Evolutionary conservation across 2,888 invertebrate genomes (phyloP).

Genomic region (Harpagoxenus sublaevis): DNA sequence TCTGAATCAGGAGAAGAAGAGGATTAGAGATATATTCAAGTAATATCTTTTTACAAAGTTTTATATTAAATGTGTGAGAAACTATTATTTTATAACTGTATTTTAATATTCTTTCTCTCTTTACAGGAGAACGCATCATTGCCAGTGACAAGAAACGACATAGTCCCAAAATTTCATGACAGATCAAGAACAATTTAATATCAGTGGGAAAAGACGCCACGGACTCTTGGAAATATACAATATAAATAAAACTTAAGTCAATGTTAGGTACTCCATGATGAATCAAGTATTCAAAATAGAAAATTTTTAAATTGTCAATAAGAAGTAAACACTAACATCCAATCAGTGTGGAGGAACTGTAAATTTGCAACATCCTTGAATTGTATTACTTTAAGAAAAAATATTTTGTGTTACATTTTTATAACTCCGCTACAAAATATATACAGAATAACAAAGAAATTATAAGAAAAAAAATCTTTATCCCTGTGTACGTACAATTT

Average conservation of each 20-base stretch:
- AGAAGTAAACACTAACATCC: slow-evolving; percentile 70
- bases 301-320: slow-evolving; percentile 74
- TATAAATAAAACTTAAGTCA: slow-evolving; percentile 65
- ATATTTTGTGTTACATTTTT: slow-evolving; percentile 86
- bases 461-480: slow-evolving; percentile 75
- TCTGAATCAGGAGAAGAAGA: slow-evolving; percentile 89
- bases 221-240: slow-evolving; percentile 58
- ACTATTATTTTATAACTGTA: background rate
- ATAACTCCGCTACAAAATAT: slow-evolving; percentile 84
- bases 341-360: slow-evolving; percentile 80
- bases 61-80: slow-evolving; percentile 25
- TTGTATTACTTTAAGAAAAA: slow-evolving; percentile 84
- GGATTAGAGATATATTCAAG: slow-evolving; percentile 82
- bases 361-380: slow-evolving; percentile 84
- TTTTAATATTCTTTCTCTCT: background rate
- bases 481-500: slow-evolving; percentile 84
- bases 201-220: slow-evolving; percentile 42
- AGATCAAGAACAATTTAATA: slow-evolving; percentile 68
- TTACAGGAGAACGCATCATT: slow-evolving; percentile 76
- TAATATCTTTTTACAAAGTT: slow-evolving; percentile 41
- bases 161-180: slow-evolving; percentile 77
- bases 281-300: slow-evolving; percentile 66
- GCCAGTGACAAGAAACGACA: slow-evolving; percentile 80
- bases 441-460: slow-evolving; percentile 81
- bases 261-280: slow-evolving; percentile 67